Evolutionary conservation across 2,113 vertebrate genomes (phyloP).

Genomic region (Brachionichthys hirsutus): DNA sequence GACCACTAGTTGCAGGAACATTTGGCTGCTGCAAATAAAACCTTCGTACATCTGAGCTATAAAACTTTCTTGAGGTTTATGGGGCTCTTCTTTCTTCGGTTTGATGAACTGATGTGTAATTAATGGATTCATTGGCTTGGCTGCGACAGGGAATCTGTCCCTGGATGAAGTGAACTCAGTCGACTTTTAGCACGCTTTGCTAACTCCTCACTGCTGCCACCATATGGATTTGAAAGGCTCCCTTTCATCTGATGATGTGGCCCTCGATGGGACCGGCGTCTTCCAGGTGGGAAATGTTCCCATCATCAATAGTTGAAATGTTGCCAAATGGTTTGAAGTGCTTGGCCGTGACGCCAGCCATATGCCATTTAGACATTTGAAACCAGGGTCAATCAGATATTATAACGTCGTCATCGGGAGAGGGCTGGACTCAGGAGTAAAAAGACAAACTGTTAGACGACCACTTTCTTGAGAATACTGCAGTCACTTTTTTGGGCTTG

Average conservation of each 20-base stretch:
- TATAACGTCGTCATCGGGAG: too few relatives aligned
- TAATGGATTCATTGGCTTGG: constrained; percentile 22
- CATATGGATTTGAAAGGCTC: constrained; percentile 36
- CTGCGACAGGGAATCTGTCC: constrained; percentile 1
- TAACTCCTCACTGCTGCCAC: constrained; percentile 21
- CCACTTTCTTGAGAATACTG: constrained; percentile 5
- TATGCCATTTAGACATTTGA: constrained; percentile 33
- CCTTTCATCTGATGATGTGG: constrained; percentile 1
- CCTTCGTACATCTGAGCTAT: constrained; percentile 9
- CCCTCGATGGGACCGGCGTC: not conserved
- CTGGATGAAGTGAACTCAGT: constrained; percentile 24
- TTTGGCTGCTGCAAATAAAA: constrained; percentile 11
- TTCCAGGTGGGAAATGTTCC: constrained; percentile 29
- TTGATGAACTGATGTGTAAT: constrained; percentile 27
- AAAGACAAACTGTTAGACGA: constrained; percentile 6
- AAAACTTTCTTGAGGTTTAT: constrained; percentile 35
- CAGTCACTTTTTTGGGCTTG: constrained; percentile 4
- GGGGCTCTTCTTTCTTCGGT: constrained; percentile 22
- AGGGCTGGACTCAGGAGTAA: not conserved
- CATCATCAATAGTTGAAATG: constrained; percentile 32
- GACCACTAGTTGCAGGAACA: constrained; percentile 17
- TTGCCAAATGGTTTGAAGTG: constrained; percentile 33
- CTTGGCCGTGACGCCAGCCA: constrained; percentile 14
- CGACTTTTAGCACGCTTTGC: constrained; percentile 4
- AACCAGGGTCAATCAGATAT: constrained; percentile 17